phyloP scores from a whole-genome alignment of 1,140 invertebrate genomes.

The Panonychus citri region DNA sequence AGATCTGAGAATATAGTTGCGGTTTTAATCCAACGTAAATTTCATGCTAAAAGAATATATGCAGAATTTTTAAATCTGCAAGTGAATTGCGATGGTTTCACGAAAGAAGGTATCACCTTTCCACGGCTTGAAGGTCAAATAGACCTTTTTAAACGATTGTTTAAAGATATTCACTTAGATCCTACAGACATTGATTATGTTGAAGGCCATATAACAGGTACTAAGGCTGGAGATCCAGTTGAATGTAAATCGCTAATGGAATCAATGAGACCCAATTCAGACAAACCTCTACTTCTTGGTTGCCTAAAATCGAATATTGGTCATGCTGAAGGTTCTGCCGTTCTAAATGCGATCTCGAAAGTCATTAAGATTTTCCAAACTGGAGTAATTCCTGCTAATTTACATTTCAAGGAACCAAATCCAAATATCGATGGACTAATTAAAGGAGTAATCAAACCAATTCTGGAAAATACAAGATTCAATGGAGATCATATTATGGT shows the following conservation, averaged over 20 bases:
- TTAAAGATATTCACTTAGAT: constrained; percentile 51
- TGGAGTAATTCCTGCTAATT: constrained; percentile 27
- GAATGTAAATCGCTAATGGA: constrained; percentile 52
- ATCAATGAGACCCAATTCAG: constrained; percentile 9
- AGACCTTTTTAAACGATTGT: constrained; percentile 53
- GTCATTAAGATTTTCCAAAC: constrained; percentile 28
- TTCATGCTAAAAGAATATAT: constrained; percentile 26
- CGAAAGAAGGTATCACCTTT: constrained; percentile 54
- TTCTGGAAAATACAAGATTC: constrained; percentile 44
- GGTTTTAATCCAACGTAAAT: constrained; percentile 26
- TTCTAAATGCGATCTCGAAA: constrained; percentile 30
- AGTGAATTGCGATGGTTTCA: constrained; percentile 68
- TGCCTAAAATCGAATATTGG: constrained; percentile 97
- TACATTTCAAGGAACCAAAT: constrained; percentile 31
- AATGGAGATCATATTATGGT: constrained; percentile 70
- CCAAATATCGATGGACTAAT: constrained; percentile 25
- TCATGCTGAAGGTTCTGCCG: constrained; percentile 78
- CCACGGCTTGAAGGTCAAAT: constrained; percentile 67
- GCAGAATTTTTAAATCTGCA: constrained; percentile 42
- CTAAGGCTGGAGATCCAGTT: constrained; percentile 33
- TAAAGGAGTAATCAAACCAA: constrained; percentile 56
- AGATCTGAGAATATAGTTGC: constrained; percentile 25
- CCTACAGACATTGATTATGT: constrained; percentile 61
- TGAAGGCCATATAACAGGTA: constrained; percentile 82
- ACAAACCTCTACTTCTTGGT: constrained; percentile 33